A percentile compares a stretch with the other conserved stretches of the same genome.
Conservation (phyloP, 2,888 invertebrate genomes). For the Acrobasis consociella region DNA sequence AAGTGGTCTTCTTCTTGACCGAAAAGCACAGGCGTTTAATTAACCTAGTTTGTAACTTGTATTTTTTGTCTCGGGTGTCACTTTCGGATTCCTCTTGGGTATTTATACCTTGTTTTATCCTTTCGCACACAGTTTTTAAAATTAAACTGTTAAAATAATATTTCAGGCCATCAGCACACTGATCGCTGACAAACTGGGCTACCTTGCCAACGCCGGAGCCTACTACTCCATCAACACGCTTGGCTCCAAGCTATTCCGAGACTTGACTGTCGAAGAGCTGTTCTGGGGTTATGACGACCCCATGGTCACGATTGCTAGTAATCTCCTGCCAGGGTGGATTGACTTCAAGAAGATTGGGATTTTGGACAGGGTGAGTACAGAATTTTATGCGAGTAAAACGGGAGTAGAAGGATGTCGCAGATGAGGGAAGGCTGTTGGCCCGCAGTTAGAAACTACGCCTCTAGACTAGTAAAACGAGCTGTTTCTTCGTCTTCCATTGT, state of each 20-base stretch:
- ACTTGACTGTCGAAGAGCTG: conserved; percentile 86
- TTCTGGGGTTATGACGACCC: conserved; percentile 93
- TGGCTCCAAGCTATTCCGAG: conserved; percentile 86
- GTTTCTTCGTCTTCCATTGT: too few relatives aligned
- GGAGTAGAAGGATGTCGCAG: neutral
- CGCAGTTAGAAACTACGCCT: too few relatives aligned
- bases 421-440: neutral
- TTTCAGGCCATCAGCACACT: conserved; percentile 69
- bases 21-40: too few relatives aligned
- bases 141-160: neutral
- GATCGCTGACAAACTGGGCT: conserved; percentile 63
- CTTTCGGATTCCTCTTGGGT: too few relatives aligned
- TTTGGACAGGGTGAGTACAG: conserved; percentile 87
- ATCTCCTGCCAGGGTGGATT: conserved; percentile 89
- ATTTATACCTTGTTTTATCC: too few relatives aligned
- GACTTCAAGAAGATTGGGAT: conserved; percentile 91
- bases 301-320: conserved; percentile 87
- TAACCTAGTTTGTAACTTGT: too few relatives aligned
- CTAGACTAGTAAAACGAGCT: too few relatives aligned
- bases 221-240: conserved; percentile 84
- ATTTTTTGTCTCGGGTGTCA: too few relatives aligned
- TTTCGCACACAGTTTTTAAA: too few relatives aligned
- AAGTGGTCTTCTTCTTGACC: too few relatives aligned
- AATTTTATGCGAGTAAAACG: neutral
- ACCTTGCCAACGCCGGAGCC: conserved; percentile 85